phyloP scores from a whole-genome alignment of 2,888 invertebrate species.

The Yponomeuta malinellus region DNA sequence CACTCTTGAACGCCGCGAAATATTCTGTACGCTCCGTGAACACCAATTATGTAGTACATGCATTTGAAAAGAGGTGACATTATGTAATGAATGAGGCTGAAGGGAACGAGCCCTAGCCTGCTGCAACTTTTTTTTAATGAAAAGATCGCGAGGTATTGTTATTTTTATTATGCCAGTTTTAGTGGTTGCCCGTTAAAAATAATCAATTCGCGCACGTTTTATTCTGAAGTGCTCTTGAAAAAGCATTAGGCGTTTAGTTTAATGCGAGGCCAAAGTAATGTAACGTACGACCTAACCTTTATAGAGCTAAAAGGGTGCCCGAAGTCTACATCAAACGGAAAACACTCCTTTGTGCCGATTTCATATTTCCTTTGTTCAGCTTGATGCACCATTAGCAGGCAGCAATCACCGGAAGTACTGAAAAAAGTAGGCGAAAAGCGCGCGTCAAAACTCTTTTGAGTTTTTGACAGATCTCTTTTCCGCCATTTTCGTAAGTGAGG shows the following conservation, averaged over 20 bases:
- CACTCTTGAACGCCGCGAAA: conserved; percentile 46
- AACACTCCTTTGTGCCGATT: conserved; percentile 56
- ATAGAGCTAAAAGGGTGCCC: background rate
- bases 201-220: background rate
- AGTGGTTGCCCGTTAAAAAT: background rate
- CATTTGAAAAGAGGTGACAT: conserved; percentile 53
- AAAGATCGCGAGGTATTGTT: conserved; percentile 15
- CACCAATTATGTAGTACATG: conserved; percentile 40
- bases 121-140: conserved; percentile 17
- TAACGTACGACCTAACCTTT: background rate
- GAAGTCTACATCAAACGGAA: conserved; percentile 36
- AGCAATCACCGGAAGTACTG: conserved; percentile 37
- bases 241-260: background rate
- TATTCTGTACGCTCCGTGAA: conserved; percentile 42
- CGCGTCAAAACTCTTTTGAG: conserved; percentile 33
- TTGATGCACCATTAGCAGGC: conserved; percentile 60
- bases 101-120: conserved; percentile 26
- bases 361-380: conserved; percentile 60
- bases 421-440: background rate
- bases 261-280: background rate
- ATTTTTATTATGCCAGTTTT: conserved; percentile 6
- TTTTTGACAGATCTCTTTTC: conserved; percentile 52
- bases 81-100: conserved; percentile 54
- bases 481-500: conserved; percentile 51
- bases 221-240: background rate